phyloP scores from a whole-genome alignment of 2,113 vertebrate genomes.

The Dicentrarchus labrax region DNA sequence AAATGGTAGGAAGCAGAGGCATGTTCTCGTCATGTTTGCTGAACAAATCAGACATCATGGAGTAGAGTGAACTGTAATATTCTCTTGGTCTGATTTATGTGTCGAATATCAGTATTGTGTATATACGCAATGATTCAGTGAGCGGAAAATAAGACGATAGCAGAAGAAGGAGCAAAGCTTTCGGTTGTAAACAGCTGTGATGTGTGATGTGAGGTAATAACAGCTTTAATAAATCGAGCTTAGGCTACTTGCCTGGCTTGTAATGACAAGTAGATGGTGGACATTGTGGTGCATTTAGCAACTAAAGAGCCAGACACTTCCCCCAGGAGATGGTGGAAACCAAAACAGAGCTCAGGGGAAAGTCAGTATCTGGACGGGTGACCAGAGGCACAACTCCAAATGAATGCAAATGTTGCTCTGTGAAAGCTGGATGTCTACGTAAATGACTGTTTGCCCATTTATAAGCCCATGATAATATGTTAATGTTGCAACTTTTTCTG shows the following conservation, averaged over 20 bases:
- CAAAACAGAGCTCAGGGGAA: background rate
- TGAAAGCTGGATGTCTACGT: no score
- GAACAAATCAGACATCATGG: conserved; percentile 8
- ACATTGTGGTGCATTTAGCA: no score
- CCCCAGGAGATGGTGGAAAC: background rate
- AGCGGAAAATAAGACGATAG: background rate
- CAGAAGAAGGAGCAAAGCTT: background rate
- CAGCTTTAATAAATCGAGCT: background rate
- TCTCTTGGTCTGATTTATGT: background rate
- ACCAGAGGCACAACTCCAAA: background rate
- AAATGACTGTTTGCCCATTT: no score
- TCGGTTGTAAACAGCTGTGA: background rate
- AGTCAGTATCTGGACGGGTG: background rate
- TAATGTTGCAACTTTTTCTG: background rate
- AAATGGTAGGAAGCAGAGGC: background rate
- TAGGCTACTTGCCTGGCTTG: background rate
- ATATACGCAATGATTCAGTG: background rate
- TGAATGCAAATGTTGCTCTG: no score
- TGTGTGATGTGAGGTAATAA: background rate
- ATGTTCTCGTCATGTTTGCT: conserved; percentile 11
- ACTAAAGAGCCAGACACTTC: background rate
- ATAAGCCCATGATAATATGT: no score
- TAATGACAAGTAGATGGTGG: background rate
- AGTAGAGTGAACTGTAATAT: conserved; percentile 2
- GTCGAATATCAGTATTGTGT: background rate